Conservation (phyloP, 1,140 invertebrate genomes). For the Philopotamus ludificatus region DNA sequence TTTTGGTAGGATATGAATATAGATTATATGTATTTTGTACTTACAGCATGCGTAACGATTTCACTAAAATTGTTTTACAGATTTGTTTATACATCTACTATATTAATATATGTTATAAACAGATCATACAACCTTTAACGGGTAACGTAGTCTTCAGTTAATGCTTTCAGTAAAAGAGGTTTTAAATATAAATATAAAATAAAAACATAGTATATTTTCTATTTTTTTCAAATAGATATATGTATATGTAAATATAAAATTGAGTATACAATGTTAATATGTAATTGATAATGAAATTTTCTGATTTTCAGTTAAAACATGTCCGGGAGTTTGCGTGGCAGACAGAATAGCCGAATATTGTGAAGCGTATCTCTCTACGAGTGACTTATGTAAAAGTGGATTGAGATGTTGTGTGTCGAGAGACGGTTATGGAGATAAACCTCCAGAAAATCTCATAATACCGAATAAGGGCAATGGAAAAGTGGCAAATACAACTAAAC, state of each 20-base stretch:
- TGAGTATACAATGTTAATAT: background rate
- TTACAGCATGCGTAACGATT: too few species aligned
- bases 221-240: too few species aligned
- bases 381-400: conserved; percentile 68
- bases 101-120: too few species aligned
- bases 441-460: conserved; percentile 71
- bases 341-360: conserved; percentile 79
- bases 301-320: conserved; percentile 59
- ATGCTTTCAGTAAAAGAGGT: too few species aligned
- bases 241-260: background rate
- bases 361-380: conserved; percentile 73
- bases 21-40: too few species aligned
- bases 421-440: conserved; percentile 67
- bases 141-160: too few species aligned
- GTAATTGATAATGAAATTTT: conserved; percentile 1
- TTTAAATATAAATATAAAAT: too few species aligned
- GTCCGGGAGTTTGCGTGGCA: conserved; percentile 80
- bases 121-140: too few species aligned
- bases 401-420: conserved; percentile 74
- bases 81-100: too few species aligned
- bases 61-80: too few species aligned
- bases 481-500: conserved; percentile 42
- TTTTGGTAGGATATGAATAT: background rate
- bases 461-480: conserved; percentile 48
- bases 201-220: too few species aligned